phyloP scores from a whole-genome alignment of 2,797 vertebrate species.

The Pangasius krempfi region DNA sequence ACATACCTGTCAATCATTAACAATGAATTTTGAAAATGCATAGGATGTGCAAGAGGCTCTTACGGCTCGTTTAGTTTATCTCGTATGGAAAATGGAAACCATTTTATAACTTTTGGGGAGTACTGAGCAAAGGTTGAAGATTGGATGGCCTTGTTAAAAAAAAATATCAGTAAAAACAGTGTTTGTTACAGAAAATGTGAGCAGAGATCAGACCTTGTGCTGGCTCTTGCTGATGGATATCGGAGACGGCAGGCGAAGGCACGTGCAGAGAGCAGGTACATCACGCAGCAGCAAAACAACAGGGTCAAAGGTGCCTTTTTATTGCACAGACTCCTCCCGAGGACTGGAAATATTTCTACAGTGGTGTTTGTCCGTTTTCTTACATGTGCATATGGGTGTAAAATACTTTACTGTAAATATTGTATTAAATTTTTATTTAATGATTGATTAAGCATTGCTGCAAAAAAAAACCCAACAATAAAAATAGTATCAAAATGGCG shows the following conservation, averaged over 20 bases:
- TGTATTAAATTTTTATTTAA: conserved; percentile 79
- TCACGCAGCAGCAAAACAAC: conserved; percentile 61
- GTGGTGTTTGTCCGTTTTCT: conserved; percentile 52
- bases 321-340: conserved; percentile 71
- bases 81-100: background rate
- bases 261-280: conserved; percentile 49
- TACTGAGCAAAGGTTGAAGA: background rate
- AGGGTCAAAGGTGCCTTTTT: conserved; percentile 78
- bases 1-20: background rate
- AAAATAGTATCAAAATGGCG: conserved; percentile 19
- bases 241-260: conserved; percentile 38
- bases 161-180: background rate
- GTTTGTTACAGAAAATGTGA: conserved; percentile 24
- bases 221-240: background rate
- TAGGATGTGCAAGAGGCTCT: background rate
- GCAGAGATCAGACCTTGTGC: conserved; percentile 21
- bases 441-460: conserved; percentile 60
- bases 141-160: background rate
- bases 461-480: conserved; percentile 45
- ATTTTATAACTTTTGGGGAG: background rate
- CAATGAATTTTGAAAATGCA: background rate
- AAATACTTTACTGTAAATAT: conserved; percentile 74
- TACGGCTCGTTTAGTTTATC: background rate
- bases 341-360: conserved; percentile 76
- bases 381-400: conserved; percentile 74